Conservation (phyloP, 2,888 invertebrate species). For the Rotaria socialis region DNA sequence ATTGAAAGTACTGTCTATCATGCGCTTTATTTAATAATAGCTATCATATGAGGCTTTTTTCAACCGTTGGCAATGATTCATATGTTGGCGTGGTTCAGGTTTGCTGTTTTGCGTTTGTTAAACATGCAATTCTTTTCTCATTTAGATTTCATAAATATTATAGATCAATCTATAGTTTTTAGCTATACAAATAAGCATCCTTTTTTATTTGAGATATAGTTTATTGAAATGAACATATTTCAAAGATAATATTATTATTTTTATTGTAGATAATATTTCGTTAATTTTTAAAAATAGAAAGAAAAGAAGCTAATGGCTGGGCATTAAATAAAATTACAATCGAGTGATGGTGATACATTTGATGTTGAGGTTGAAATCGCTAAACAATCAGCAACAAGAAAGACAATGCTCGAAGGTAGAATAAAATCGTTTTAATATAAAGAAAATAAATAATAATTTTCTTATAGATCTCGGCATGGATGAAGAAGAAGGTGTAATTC, state of each 20-base stretch:
- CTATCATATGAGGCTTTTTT: too few relatives aligned
- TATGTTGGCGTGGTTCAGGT: not conserved
- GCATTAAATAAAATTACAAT: constrained; percentile 73
- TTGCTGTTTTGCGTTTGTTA: too few relatives aligned
- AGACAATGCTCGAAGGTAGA: constrained; percentile 81
- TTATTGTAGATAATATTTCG: too few relatives aligned
- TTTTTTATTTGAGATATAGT: too few relatives aligned
- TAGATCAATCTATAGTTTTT: too few relatives aligned
- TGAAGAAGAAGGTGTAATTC: constrained; percentile 70
- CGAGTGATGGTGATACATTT: constrained; percentile 88
- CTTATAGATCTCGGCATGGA: constrained; percentile 61
- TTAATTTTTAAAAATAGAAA: not conserved
- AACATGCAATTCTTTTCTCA: too few relatives aligned
- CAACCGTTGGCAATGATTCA: not conserved
- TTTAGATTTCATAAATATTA: too few relatives aligned
- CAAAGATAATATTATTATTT: too few relatives aligned
- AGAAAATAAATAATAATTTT: not conserved
- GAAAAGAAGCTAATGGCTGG: not conserved
- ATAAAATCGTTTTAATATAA: not conserved
- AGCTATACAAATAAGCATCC: too few relatives aligned
- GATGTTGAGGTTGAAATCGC: constrained; percentile 94
- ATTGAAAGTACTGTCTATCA: too few relatives aligned
- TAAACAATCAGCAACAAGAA: constrained; percentile 93
- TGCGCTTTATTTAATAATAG: too few relatives aligned
- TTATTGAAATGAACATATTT: too few relatives aligned